Conservation (phyloP, 2,113 vertebrate species). For the Odocoileus hemionus region DNA sequence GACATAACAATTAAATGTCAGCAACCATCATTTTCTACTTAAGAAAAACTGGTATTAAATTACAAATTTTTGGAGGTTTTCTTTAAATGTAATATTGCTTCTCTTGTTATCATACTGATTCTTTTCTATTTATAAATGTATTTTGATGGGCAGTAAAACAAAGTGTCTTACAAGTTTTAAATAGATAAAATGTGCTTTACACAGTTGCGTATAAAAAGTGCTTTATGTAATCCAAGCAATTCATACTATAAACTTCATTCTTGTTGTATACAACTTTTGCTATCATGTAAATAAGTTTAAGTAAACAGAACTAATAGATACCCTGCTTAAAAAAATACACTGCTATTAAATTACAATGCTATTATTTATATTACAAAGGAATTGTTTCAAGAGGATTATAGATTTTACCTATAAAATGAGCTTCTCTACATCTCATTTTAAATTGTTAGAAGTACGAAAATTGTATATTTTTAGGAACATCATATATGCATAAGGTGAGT, state of each 20-base stretch:
- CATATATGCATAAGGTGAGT: not conserved
- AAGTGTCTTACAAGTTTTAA: slow-evolving; percentile 99
- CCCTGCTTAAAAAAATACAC: not conserved
- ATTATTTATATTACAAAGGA: not conserved
- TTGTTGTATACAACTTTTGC: slow-evolving; percentile 99
- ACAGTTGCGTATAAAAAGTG: slow-evolving; percentile 99
- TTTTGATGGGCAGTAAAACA: slow-evolving; percentile 99
- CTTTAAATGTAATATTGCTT: slow-evolving; percentile 89
- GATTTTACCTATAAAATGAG: not conserved
- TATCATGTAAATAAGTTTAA: slow-evolving; percentile 99
- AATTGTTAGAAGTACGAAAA: not conserved
- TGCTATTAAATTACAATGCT: not conserved
- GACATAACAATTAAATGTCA: not conserved
- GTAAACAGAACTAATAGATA: slow-evolving; percentile 97
- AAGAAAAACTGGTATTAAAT: not conserved
- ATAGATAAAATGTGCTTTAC: slow-evolving; percentile 99
- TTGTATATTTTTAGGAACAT: not conserved
- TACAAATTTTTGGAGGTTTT: slow-evolving; percentile 83
- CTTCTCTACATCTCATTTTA: not conserved
- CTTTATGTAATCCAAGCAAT: slow-evolving; percentile 97
- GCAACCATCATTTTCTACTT: not conserved
- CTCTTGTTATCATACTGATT: slow-evolving; percentile 87
- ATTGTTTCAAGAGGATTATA: not conserved
- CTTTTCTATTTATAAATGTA: slow-evolving; percentile 98
- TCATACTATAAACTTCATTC: slow-evolving; percentile 99